A percentile compares a stretch with the other conserved stretches of the same genome.
phyloP scores from a whole-genome alignment of 1,140 invertebrate species.

The Monochamus saltuarius region DNA sequence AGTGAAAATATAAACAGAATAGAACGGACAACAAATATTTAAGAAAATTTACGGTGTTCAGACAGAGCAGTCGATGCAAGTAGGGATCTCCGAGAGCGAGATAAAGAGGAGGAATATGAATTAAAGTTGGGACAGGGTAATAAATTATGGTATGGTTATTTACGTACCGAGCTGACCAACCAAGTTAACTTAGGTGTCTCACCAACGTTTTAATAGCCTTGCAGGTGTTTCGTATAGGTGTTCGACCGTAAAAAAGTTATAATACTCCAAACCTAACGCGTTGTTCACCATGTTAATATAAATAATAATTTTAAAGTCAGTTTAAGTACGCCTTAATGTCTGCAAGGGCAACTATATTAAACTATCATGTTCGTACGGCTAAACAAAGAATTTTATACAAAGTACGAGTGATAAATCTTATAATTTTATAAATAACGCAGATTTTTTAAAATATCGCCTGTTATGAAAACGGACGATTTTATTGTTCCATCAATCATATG shows the following conservation, averaged over 20 bases:
- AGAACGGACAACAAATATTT: too few species aligned
- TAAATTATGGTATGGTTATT: slow-evolving; percentile 39
- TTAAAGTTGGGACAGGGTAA: slow-evolving; percentile 32
- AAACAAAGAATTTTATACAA: slow-evolving; percentile 10
- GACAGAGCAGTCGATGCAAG: not conserved
- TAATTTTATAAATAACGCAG: too few species aligned
- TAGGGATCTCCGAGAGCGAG: slow-evolving; percentile 1
- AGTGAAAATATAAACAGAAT: too few species aligned
- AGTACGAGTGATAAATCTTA: too few species aligned
- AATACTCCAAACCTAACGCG: slow-evolving; percentile 23
- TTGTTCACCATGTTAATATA: slow-evolving; percentile 30
- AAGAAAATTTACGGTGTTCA: too few species aligned
- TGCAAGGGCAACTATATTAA: slow-evolving; percentile 23
- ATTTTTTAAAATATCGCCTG: too few species aligned
- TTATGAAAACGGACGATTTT: too few species aligned
- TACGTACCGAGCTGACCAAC: slow-evolving; percentile 24
- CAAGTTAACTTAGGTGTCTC: slow-evolving; percentile 22
- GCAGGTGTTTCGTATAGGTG: slow-evolving; percentile 22
- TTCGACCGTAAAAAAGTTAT: slow-evolving; percentile 28
- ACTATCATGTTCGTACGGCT: slow-evolving; percentile 19
- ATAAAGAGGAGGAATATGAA: slow-evolving; percentile 23
- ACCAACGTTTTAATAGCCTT: not conserved
- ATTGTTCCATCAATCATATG: too few species aligned
- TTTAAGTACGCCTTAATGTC: slow-evolving; percentile 24
- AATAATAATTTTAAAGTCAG: slow-evolving; percentile 32